These are phyloP conservation scores for Drosophila anomalata DNA, from an alignment of 2,888 invertebrate species.

Conservation along the genomic window DNA sequence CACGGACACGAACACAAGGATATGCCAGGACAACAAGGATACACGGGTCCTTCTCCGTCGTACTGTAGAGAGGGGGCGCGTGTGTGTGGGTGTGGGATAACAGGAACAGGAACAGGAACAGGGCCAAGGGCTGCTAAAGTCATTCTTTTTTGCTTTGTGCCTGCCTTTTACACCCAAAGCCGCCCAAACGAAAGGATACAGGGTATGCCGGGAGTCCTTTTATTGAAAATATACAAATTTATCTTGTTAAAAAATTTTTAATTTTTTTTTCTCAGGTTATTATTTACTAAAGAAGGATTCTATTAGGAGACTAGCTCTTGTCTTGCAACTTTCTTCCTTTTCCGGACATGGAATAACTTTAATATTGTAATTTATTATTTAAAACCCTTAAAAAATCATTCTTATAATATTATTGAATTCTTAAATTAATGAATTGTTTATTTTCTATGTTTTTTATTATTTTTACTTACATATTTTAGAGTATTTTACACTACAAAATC, in stretches of 20 bases:
- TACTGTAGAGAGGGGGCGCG: neutral
- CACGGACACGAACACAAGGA: slow-evolving; percentile 48
- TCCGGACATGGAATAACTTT: no score
- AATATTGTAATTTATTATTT: no score
- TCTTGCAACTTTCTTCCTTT: no score
- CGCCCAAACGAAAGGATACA: neutral
- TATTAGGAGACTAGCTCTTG: no score
- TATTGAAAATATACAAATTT: no score
- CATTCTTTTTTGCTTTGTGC: slow-evolving; percentile 36
- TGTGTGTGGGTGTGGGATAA: neutral
- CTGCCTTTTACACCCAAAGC: slow-evolving; percentile 4
- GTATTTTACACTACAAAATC: neutral
- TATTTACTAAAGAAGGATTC: no score
- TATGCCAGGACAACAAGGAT: slow-evolving; percentile 7
- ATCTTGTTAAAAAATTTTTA: no score
- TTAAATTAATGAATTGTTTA: no score
- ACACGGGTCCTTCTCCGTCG: neutral
- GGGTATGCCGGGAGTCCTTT: slow-evolving; percentile 6
- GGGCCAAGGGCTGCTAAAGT: slow-evolving; percentile 23
- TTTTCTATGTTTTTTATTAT: no score
- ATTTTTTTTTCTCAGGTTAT: no score
- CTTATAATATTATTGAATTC: no score
- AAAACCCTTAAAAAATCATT: no score
- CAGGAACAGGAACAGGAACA: slow-evolving; percentile 5
- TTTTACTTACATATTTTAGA: neutral